phyloP scores from a whole-genome alignment of 2,113 vertebrate species.

The Ailurus styani region DNA sequence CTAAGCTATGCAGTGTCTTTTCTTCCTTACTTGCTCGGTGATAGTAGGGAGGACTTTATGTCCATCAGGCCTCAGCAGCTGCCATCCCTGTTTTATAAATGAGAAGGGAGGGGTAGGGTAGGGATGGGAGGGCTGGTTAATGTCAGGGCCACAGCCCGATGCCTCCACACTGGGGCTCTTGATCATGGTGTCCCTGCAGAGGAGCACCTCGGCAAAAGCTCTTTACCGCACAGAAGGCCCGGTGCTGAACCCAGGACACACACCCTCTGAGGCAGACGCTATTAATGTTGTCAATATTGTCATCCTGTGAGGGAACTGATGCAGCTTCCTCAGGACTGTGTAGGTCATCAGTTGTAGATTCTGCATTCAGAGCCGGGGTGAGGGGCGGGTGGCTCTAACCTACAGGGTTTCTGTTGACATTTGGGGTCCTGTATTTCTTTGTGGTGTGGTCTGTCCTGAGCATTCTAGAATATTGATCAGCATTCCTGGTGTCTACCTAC shows the following conservation, averaged over 20 bases:
- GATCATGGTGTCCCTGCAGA: no score
- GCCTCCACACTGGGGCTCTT: neutral
- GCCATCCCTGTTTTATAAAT: neutral
- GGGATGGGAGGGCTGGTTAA: neutral
- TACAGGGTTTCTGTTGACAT: neutral
- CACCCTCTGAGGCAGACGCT: accelerated
- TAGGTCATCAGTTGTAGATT: neutral
- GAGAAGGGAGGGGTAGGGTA: neutral
- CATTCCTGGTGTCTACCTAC: neutral
- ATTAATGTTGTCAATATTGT: neutral
- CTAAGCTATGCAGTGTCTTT: neutral
- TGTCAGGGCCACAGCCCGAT: neutral
- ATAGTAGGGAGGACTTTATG: neutral
- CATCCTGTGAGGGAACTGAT: neutral
- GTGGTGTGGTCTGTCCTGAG: neutral
- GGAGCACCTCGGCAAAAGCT: neutral
- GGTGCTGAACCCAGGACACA: neutral
- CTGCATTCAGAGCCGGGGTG: neutral
- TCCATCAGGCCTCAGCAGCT: neutral
- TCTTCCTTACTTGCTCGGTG: neutral
- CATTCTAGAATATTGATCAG: neutral
- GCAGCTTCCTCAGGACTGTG: neutral
- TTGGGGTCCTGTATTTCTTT: neutral
- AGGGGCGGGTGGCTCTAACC: neutral
- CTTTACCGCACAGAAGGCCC: neutral